Evolutionary conservation across 2,888 invertebrate species (phyloP).

Genomic region (Cheiracanthium punctorium): DNA sequence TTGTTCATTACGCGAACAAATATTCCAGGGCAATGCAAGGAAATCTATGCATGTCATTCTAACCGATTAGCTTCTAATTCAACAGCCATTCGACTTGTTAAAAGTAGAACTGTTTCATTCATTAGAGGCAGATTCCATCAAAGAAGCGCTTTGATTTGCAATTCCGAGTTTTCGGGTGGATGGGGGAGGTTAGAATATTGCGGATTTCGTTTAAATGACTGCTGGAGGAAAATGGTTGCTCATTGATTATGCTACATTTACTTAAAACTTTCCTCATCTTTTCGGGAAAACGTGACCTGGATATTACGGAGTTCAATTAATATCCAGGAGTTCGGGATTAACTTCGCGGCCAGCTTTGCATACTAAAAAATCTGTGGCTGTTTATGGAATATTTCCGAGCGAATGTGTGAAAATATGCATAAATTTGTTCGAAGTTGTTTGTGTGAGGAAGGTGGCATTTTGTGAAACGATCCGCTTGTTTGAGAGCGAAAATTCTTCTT

Average conservation of each 20-base stretch:
- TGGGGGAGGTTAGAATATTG: not conserved
- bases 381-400: constrained; percentile 10
- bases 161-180: constrained; percentile 14
- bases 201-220: constrained; percentile 1
- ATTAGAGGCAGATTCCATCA: not conserved
- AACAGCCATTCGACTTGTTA: not conserved
- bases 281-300: constrained; percentile 38
- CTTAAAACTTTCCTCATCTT: constrained; percentile 28
- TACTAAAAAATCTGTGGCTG: constrained; percentile 42
- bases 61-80: constrained; percentile 13
- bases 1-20: constrained; percentile 1
- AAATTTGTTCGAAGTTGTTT: no score
- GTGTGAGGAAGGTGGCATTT: no score
- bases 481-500: no score
- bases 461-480: no score
- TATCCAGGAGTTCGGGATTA: constrained; percentile 38
- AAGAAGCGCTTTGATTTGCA: constrained; percentile 9
- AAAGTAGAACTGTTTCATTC: constrained; percentile 5
- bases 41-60: constrained; percentile 3
- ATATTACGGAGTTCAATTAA: constrained; percentile 32
- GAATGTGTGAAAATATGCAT: not conserved
- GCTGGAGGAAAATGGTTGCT: not conserved
- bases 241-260: constrained; percentile 54
- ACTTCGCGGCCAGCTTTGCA: constrained; percentile 26
- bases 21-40: not conserved